Evolutionary conservation across 1,140 invertebrate genomes (phyloP).

Genomic region (Halesus radiatus): DNA sequence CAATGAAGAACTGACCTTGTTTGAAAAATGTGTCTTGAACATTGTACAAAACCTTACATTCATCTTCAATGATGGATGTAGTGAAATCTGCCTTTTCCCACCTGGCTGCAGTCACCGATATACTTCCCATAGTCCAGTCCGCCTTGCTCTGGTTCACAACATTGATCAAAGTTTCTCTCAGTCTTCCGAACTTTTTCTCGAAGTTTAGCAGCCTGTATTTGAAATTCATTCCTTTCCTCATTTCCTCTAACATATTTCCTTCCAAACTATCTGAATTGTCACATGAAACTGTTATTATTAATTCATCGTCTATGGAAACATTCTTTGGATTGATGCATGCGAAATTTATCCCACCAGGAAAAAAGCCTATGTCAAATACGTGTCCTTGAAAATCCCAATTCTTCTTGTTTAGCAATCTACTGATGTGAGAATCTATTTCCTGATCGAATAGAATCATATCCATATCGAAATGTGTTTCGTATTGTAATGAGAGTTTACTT

Average conservation of each 20-base stretch:
- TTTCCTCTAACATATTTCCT: constrained; percentile 8
- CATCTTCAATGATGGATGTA: not conserved
- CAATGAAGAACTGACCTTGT: not conserved
- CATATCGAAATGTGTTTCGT: not conserved
- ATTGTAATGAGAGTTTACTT: constrained; percentile 6
- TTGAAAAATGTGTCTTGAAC: not conserved
- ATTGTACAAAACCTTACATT: not conserved
- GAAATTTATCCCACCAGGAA: not conserved
- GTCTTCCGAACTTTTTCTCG: not conserved
- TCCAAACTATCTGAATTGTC: not conserved
- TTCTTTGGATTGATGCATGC: not conserved
- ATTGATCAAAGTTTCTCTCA: not conserved
- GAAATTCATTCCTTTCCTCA: constrained; percentile 8
- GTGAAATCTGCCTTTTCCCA: not conserved
- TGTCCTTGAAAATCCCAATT: constrained; percentile 13
- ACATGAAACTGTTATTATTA: not conserved
- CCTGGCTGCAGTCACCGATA: constrained; percentile 9
- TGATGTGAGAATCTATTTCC: not conserved
- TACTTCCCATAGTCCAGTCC: not conserved
- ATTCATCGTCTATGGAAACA: not conserved
- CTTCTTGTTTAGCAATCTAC: not conserved
- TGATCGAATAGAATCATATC: too few species aligned
- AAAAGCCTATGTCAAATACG: not conserved
- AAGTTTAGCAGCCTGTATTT: not conserved
- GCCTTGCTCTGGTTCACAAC: not conserved